phyloP scores from a whole-genome alignment of 2,113 vertebrate genomes.

The Sminthopsis crassicaudata region DNA sequence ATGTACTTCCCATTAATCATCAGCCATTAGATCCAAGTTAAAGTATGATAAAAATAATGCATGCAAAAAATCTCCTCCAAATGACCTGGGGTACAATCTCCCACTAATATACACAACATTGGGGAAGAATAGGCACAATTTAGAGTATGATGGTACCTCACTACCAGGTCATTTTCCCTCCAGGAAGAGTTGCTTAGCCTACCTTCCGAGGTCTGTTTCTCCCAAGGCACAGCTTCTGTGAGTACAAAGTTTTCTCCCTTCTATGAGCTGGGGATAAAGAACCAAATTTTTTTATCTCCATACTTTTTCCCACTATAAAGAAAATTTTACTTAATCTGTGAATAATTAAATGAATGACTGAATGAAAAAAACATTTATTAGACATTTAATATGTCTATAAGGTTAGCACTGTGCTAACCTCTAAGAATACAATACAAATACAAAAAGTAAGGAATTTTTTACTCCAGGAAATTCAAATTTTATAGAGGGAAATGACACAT shows the following conservation, averaged over 20 bases:
- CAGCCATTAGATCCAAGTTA: background rate
- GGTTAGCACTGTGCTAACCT: background rate
- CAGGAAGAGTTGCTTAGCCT: background rate
- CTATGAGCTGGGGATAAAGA: background rate
- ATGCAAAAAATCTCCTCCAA: background rate
- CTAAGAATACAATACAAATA: background rate
- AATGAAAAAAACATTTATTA: background rate
- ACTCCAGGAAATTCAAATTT: background rate
- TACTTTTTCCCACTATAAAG: background rate
- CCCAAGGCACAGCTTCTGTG: background rate
- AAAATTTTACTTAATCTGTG: background rate
- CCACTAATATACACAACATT: background rate
- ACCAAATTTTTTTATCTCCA: background rate
- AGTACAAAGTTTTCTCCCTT: background rate
- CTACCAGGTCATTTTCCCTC: too few species aligned
- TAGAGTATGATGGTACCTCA: background rate
- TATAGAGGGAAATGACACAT: background rate
- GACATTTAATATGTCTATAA: too few species aligned
- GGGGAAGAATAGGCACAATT: background rate
- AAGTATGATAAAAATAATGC: background rate
- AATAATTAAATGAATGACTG: conserved; percentile 1
- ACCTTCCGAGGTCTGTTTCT: background rate
- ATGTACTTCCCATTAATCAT: background rate
- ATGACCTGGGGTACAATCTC: background rate
- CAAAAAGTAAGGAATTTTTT: background rate